A percentile compares a stretch with the other conserved stretches of the same genome.
Evolutionary conservation across 2,797 vertebrate genomes (phyloP).

Genomic region (Mionectes olivaceus): DNA sequence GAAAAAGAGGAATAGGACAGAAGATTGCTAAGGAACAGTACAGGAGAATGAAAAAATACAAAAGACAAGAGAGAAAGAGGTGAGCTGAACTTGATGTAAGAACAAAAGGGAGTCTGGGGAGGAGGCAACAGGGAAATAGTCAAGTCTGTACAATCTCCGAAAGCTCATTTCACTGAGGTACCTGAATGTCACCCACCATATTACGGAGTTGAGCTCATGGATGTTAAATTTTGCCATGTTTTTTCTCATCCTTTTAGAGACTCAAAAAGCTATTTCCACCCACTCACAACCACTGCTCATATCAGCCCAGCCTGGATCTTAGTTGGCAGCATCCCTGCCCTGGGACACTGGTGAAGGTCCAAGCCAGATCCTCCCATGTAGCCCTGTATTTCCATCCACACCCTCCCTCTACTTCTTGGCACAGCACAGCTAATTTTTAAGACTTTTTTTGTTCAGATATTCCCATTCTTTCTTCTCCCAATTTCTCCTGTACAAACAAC

Average conservation of each 20-base stretch:
- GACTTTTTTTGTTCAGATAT: slow-evolving; percentile 14
- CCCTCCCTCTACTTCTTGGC: not conserved
- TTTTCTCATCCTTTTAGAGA: not conserved
- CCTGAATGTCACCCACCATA: not conserved
- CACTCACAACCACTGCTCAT: accelerated
- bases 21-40: not conserved
- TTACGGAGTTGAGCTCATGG: not conserved
- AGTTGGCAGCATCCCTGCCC: too few species aligned
- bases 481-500: slow-evolving; percentile 55
- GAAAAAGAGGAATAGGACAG: not conserved
- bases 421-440: slow-evolving; percentile 10
- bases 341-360: not conserved
- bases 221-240: not conserved
- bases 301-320: not conserved
- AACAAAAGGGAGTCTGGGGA: not conserved
- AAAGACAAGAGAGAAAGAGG: not conserved
- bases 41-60: not conserved
- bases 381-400: not conserved
- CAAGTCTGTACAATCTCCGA: not conserved
- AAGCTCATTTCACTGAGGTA: not conserved
- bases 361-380: not conserved
- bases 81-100: not conserved
- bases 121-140: not conserved
- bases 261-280: not conserved
- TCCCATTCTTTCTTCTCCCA: not conserved